Conservation (phyloP, 2,797 vertebrate species). For the Hydrophis major region DNA sequence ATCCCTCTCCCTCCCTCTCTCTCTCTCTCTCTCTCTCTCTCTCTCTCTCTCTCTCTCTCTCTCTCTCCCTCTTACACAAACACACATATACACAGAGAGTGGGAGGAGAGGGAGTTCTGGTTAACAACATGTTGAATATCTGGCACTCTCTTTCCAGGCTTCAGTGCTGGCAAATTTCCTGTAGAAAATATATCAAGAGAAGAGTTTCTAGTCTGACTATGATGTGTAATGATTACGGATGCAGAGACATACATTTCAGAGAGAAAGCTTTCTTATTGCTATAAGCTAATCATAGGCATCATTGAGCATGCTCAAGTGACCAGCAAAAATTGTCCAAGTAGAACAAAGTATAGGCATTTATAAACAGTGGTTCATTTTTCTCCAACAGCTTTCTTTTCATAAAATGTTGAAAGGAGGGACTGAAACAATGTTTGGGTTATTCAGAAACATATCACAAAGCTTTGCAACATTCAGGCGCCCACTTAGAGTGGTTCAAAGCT, state of each 20-base stretch:
- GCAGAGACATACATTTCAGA: background rate
- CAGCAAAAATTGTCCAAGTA: background rate
- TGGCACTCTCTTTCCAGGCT: background rate
- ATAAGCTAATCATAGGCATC: background rate
- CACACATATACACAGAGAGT: background rate
- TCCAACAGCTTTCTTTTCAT: background rate
- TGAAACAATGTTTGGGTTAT: background rate
- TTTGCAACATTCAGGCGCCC: background rate
- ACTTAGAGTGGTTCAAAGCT: background rate
- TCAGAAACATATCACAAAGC: background rate
- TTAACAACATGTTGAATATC: background rate
- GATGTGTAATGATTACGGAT: background rate
- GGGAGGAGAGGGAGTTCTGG: background rate
- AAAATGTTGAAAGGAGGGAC: background rate
- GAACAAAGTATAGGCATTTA: background rate
- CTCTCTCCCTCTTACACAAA: background rate
- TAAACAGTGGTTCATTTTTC: background rate
- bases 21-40: background rate
- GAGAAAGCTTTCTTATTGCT: background rate
- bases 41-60: background rate
- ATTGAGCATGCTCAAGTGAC: background rate
- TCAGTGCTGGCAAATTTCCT: rapidly evolving
- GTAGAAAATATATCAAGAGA: background rate
- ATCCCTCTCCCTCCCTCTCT: conserved; percentile 17
- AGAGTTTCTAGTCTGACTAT: background rate